Evolutionary conservation across 2,113 vertebrate genomes (phyloP).

Genomic region (Varanus salvator): DNA sequence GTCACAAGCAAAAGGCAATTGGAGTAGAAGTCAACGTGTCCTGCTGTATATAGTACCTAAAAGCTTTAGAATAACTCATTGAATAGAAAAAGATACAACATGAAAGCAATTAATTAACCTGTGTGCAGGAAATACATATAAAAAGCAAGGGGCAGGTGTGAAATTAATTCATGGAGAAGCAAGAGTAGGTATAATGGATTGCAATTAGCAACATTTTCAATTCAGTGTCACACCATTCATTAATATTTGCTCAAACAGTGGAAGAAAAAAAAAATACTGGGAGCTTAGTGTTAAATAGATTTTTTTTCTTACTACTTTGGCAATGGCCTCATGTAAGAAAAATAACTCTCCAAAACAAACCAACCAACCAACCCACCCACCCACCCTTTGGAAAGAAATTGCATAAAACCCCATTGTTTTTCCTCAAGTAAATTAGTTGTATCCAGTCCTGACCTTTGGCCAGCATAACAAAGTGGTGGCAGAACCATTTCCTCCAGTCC

Average conservation of each 20-base stretch:
- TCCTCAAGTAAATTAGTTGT: neutral
- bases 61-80: neutral
- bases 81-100: neutral
- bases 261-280: neutral
- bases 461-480: no score
- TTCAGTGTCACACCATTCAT: neutral
- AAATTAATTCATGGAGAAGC: slow-evolving; percentile 6
- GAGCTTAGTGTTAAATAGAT: neutral
- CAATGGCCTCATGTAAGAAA: no score
- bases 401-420: neutral
- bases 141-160: neutral
- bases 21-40: neutral
- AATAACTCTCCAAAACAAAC: no score
- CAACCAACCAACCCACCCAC: no score
- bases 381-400: neutral
- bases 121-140: neutral
- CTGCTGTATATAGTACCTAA: neutral
- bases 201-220: slow-evolving; percentile 12
- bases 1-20: neutral
- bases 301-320: neutral
- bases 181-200: neutral
- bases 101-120: neutral
- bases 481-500: neutral
- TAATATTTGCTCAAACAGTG: neutral
- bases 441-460: neutral